Base-by-base conservation (phyloP, 2,888 invertebrate species). In the Yponomeuta malinellus region DNA sequence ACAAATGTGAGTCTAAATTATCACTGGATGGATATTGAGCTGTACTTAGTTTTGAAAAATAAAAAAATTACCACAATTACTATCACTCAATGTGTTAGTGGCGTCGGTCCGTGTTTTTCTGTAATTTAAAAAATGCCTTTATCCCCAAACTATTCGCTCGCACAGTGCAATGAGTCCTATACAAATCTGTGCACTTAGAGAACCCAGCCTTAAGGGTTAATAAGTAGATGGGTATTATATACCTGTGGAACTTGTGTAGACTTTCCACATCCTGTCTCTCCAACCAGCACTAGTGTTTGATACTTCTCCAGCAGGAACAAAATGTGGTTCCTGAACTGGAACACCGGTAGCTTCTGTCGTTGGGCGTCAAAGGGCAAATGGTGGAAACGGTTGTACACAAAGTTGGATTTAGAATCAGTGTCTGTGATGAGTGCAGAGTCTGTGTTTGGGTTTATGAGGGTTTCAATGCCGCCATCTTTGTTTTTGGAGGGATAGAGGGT, bases 201-300 rank as follows among this genome's bases (percentile, higher is more conserved):
- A 23, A 23, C 23, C 23, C 23, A 23, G 23, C 23, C 23, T 23
- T 23, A 23, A 23, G 23, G 23, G 23, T 23, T 23, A 23, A 23
- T 23, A 23, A 23, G 23, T 23, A 23, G 23, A 23, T 23, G 23
- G 23, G 23, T 1, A 23, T 23, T 43, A 43, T 1, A 33, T 5
- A 97, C 97, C 95, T 97, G 98, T 69, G 98, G 98, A 74, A 98
- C 95, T 92, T 98, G 98, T 0, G 98, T 99, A 81, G 98, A 98
- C 88, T 99, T 98, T 59, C 99, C 98, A 77, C 97, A 97, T 43
- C 99, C 99, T 2, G 99, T 98, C 85, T 99, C 99, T 2, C 99
- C 99, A 65, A 97, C 94, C 71, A 97, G 89, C 70, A 99, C 95
- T 68, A 99, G 89, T 0, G 97, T 96, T 86, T 98, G 98, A 87